phyloP scores from a whole-genome alignment of 1,140 invertebrate genomes.

The Phymorhynchus buccinoides region DNA sequence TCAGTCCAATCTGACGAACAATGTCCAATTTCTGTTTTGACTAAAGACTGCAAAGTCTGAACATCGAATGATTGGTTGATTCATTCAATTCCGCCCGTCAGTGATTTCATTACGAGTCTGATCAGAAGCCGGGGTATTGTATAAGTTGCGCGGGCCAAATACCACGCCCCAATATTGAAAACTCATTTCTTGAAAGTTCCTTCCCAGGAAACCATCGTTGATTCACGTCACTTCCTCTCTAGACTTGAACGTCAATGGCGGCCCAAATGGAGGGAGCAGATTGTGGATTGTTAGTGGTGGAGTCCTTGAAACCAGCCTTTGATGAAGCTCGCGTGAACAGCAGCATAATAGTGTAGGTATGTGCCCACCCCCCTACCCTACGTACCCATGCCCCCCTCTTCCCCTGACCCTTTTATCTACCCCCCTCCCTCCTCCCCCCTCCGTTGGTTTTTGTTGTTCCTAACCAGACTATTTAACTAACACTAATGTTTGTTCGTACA shows the following conservation, averaged over 20 bases:
- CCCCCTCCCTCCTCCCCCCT: neutral
- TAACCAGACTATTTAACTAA: no score
- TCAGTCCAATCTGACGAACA: neutral
- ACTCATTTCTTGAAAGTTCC: neutral
- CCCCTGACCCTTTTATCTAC: neutral
- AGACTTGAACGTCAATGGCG: neutral
- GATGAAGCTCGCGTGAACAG: neutral
- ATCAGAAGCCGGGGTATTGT: neutral
- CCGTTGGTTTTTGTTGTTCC: no score
- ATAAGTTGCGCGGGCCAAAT: neutral
- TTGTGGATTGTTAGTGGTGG: no score
- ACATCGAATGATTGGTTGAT: no score
- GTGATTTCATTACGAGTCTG: neutral
- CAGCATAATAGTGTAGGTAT: neutral
- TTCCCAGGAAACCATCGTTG: neutral
- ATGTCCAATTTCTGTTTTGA: neutral
- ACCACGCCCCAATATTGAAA: neutral
- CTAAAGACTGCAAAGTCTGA: neutral
- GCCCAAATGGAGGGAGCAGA: no score
- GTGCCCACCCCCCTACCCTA: neutral
- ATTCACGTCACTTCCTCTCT: neutral
- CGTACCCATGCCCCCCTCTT: neutral
- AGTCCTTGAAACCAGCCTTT: neutral
- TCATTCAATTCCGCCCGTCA: no score
- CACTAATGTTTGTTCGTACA: no score